Evolutionary conservation across 2,888 invertebrate genomes (phyloP).

Genomic region (Notocelia uddmanniana): DNA sequence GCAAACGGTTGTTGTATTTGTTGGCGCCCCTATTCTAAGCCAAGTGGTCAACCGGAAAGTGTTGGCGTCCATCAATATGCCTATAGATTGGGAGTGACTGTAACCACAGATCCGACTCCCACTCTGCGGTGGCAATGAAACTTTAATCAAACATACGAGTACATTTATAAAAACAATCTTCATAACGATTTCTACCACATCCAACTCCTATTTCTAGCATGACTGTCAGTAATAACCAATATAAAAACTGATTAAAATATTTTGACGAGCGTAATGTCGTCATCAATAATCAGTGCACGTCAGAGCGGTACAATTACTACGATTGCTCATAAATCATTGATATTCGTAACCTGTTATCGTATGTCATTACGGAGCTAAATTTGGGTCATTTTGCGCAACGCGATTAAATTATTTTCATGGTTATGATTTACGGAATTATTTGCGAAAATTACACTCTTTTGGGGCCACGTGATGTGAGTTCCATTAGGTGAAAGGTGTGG

Average conservation of each 20-base stretch:
- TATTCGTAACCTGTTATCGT: constrained; percentile 55
- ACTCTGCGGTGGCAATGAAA: too few species aligned
- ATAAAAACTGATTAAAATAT: constrained; percentile 37
- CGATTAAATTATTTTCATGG: constrained; percentile 45
- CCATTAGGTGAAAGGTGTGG: not conserved
- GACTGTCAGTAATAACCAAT: not conserved
- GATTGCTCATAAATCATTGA: constrained; percentile 59
- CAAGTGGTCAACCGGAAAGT: too few species aligned
- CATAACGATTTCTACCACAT: not conserved
- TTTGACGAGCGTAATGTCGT: constrained; percentile 37
- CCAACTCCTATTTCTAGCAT: not conserved
- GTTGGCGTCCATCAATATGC: too few species aligned
- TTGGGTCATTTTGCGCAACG: constrained; percentile 46
- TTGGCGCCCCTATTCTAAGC: too few species aligned
- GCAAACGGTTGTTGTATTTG: too few species aligned
- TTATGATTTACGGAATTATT: constrained; percentile 21
- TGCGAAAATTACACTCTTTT: constrained; percentile 8
- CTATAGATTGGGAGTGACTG: too few species aligned
- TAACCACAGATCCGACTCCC: too few species aligned
- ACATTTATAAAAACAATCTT: too few species aligned
- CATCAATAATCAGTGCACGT: constrained; percentile 57
- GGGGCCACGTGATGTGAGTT: not conserved
- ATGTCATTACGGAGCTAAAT: constrained; percentile 58
- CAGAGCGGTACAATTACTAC: constrained; percentile 55
- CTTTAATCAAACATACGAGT: too few species aligned